phyloP scores from a whole-genome alignment of 2,113 vertebrate genomes.

The Prionailurus viverrinus region DNA sequence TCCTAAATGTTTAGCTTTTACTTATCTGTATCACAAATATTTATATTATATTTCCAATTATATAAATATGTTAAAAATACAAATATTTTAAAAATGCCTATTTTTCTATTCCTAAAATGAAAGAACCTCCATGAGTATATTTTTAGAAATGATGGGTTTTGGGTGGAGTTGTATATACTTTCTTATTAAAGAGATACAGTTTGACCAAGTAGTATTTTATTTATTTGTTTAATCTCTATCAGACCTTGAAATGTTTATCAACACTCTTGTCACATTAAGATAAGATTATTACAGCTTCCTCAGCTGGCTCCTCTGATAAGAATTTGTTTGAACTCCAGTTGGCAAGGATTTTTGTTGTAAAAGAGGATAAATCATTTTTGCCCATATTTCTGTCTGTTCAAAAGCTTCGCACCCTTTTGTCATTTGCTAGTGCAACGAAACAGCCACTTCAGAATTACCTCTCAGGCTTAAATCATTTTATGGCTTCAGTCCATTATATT shows the following conservation, averaged over 20 bases:
- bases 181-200: not conserved
- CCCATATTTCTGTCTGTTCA: not conserved
- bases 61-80: not conserved
- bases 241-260: conserved; percentile 57
- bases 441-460: not conserved
- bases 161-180: not conserved
- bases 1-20: not conserved
- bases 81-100: not conserved
- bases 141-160: conserved; percentile 17
- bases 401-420: not conserved
- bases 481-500: not conserved
- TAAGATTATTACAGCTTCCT: conserved; percentile 63
- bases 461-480: not conserved
- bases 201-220: conserved; percentile 39
- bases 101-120: not conserved
- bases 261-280: conserved; percentile 61
- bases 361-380: not conserved
- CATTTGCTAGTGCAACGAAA: not conserved
- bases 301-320: conserved; percentile 52
- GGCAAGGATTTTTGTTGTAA: not conserved
- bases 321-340: conserved; percentile 16
- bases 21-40: not conserved
- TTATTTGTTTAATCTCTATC: not conserved
- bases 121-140: not conserved
- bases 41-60: not conserved